These are phyloP conservation scores for Pygathrix nemaeus DNA, from an alignment of 2,113 vertebrate genomes.

Conservation along the genomic window DNA sequence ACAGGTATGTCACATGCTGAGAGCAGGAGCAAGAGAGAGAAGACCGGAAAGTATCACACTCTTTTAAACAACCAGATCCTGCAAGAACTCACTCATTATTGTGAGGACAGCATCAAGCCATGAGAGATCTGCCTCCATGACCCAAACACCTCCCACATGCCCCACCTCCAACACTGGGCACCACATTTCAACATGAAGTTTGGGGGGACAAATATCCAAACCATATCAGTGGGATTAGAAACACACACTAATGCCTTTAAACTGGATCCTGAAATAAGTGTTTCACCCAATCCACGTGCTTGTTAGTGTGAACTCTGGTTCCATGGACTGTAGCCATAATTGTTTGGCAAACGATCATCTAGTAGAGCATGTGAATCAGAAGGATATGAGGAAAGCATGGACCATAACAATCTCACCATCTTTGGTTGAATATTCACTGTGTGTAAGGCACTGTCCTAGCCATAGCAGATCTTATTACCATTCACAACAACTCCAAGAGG, in stretches of 20 bases:
- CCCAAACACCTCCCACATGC: too few relatives aligned
- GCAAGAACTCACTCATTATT: too few relatives aligned
- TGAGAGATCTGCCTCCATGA: too few relatives aligned
- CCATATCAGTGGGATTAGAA: not conserved
- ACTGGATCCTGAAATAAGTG: not conserved
- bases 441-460: not conserved
- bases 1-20: too few relatives aligned
- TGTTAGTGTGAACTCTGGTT: not conserved
- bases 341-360: not conserved
- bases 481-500: not conserved
- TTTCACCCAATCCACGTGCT: not conserved
- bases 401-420: not conserved
- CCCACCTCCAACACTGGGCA: too few relatives aligned
- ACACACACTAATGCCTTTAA: not conserved
- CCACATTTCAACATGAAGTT: too few relatives aligned
- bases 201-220: too few relatives aligned
- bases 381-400: not conserved
- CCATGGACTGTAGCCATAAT: fast-evolving
- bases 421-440: not conserved
- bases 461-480: not conserved
- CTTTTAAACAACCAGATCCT: too few relatives aligned
- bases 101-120: too few relatives aligned
- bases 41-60: too few relatives aligned
- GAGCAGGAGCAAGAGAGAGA: too few relatives aligned
- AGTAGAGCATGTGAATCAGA: not conserved